Evolutionary conservation across 2,888 invertebrate genomes (phyloP).

Genomic region (Plebejus argus): DNA sequence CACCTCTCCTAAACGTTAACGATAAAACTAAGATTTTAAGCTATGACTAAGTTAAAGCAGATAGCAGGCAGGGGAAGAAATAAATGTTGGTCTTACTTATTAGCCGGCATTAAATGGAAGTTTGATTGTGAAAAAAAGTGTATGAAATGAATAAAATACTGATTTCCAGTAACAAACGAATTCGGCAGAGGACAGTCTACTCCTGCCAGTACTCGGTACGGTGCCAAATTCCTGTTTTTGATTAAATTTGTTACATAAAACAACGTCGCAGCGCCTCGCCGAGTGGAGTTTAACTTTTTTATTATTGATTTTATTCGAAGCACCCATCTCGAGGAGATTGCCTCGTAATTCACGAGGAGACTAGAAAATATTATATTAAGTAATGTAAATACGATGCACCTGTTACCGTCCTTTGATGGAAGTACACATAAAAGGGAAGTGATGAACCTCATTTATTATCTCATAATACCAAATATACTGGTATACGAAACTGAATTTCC

Average conservation of each 20-base stretch:
- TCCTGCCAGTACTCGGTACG: neutral
- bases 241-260: constrained; percentile 31
- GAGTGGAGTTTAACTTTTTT: constrained; percentile 21
- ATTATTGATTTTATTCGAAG: constrained; percentile 26
- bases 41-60: too few species aligned
- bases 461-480: neutral
- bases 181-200: neutral
- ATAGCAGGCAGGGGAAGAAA: too few species aligned
- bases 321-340: constrained; percentile 25
- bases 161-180: constrained; percentile 8
- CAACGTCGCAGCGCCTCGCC: constrained; percentile 20
- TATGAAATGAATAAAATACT: neutral
- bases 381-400: neutral
- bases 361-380: constrained; percentile 2
- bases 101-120: neutral
- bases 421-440: constrained; percentile 12
- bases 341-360: constrained; percentile 6
- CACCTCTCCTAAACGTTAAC: too few species aligned
- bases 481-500: neutral
- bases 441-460: constrained; percentile 18
- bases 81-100: too few species aligned
- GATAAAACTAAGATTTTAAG: too few species aligned
- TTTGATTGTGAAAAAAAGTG: neutral
- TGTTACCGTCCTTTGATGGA: neutral
- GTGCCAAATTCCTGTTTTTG: constrained; percentile 29